A percentile compares a stretch with the other conserved stretches of the same genome.
Evolutionary conservation across 2,797 vertebrate species (phyloP).

Genomic region (Tenualosa ilisha): DNA sequence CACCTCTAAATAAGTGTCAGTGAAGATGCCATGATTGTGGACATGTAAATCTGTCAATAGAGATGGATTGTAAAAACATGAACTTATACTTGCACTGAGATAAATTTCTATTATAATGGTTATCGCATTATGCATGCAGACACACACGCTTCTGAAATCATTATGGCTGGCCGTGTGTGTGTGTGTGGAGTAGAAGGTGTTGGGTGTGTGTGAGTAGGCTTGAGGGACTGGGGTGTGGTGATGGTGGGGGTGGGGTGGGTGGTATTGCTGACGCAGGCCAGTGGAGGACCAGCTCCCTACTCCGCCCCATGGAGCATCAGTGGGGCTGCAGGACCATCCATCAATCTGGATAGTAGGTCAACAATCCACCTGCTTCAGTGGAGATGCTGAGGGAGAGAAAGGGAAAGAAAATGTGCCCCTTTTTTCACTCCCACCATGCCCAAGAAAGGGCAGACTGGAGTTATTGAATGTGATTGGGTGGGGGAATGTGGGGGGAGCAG

Average conservation of each 20-base stretch:
- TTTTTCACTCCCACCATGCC: background rate
- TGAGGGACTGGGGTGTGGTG: background rate
- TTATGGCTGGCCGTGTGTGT: background rate
- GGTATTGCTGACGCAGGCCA: slow-evolving; percentile 27
- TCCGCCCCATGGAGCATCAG: slow-evolving; percentile 54
- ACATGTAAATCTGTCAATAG: background rate
- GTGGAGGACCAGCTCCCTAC: slow-evolving; percentile 25
- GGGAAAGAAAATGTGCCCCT: background rate
- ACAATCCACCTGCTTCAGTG: slow-evolving; percentile 62
- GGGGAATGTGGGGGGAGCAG: no score
- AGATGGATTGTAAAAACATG: background rate
- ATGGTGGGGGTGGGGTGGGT: background rate
- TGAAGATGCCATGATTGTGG: background rate
- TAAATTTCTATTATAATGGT: background rate
- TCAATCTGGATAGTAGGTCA: slow-evolving; percentile 75
- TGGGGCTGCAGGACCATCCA: slow-evolving; percentile 66
- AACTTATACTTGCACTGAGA: background rate
- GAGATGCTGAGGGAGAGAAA: slow-evolving; percentile 8
- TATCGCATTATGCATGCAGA: background rate
- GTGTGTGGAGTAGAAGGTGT: background rate
- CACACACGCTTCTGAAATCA: slow-evolving; percentile 9
- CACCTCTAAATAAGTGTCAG: background rate
- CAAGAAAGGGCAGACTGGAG: background rate
- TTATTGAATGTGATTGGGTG: no score
- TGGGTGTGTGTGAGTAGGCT: background rate